phyloP scores from a whole-genome alignment of 2,797 vertebrate species.

The Leptodactylus fallax region DNA sequence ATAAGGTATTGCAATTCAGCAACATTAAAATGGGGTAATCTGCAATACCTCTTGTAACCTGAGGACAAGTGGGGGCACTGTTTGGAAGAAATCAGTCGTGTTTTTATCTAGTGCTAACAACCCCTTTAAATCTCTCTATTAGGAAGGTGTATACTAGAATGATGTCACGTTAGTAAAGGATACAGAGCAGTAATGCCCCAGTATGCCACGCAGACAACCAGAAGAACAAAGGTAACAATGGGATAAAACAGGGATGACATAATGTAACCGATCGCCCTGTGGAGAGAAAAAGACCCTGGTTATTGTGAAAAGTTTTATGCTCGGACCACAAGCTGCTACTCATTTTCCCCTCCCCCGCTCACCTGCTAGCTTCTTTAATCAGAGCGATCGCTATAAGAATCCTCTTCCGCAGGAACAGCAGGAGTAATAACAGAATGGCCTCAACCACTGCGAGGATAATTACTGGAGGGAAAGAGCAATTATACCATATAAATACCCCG shows the following conservation, averaged over 20 bases:
- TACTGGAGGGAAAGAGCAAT: slow-evolving; percentile 73
- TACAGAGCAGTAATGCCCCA: slow-evolving; percentile 89
- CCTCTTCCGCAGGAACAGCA: slow-evolving; percentile 86
- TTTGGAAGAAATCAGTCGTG: too few relatives aligned
- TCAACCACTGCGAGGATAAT: slow-evolving; percentile 83
- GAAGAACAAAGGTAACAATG: slow-evolving; percentile 85
- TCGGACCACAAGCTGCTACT: rapidly evolving
- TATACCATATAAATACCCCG: neutral
- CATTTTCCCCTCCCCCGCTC: neutral
- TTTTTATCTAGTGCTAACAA: too few relatives aligned
- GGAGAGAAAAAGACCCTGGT: neutral
- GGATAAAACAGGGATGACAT: slow-evolving; percentile 86
- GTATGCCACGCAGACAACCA: slow-evolving; percentile 86
- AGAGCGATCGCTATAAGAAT: slow-evolving; percentile 88
- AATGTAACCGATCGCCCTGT: slow-evolving; percentile 86
- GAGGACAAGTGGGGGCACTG: too few relatives aligned
- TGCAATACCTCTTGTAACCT: too few relatives aligned
- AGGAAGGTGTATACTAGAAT: neutral
- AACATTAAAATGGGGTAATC: neutral
- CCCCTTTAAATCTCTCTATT: neutral
- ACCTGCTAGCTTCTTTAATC: slow-evolving; percentile 90
- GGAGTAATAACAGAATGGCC: slow-evolving; percentile 79
- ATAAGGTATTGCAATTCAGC: neutral
- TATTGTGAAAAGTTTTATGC: neutral
- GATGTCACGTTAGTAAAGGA: slow-evolving; percentile 75